Conservation (phyloP, 2,797 vertebrate genomes). For the Fringilla coelebs region DNA sequence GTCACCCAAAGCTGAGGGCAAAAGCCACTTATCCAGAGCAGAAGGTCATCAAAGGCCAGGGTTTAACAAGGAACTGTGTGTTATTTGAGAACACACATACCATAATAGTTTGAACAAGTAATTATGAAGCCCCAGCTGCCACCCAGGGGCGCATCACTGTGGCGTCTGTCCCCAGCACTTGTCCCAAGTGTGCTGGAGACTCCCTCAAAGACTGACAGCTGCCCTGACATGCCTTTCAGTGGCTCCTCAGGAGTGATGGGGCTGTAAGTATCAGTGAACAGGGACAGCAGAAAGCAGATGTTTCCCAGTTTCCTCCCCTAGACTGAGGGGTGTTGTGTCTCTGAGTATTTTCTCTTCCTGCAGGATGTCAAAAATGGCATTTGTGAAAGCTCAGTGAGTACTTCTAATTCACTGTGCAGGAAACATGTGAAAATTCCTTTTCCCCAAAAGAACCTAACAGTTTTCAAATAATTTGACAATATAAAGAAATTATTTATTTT, state of each 20-base stretch:
- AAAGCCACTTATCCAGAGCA: neutral
- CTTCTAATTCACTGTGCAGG: neutral
- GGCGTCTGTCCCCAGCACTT: accelerated
- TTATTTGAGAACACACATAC: neutral
- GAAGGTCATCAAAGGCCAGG: neutral
- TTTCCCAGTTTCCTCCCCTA: neutral
- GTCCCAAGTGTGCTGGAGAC: neutral
- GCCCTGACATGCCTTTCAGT: neutral
- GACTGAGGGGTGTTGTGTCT: accelerated
- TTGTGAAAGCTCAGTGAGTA: neutral
- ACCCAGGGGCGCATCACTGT: neutral
- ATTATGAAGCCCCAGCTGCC: neutral
- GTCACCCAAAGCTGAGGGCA: accelerated
- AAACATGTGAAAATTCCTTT: neutral
- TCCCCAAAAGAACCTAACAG: neutral
- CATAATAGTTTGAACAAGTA: neutral
- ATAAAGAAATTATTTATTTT: neutral
- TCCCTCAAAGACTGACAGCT: neutral
- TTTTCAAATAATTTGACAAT: neutral
- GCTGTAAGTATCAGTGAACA: neutral
- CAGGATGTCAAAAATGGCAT: neutral
- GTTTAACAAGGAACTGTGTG: neutral
- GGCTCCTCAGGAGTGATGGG: accelerated
- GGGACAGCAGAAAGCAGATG: neutral
- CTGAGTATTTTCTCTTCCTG: neutral